Evolutionary conservation across 2,113 vertebrate species (phyloP).

Genomic region (Otis tarda): DNA sequence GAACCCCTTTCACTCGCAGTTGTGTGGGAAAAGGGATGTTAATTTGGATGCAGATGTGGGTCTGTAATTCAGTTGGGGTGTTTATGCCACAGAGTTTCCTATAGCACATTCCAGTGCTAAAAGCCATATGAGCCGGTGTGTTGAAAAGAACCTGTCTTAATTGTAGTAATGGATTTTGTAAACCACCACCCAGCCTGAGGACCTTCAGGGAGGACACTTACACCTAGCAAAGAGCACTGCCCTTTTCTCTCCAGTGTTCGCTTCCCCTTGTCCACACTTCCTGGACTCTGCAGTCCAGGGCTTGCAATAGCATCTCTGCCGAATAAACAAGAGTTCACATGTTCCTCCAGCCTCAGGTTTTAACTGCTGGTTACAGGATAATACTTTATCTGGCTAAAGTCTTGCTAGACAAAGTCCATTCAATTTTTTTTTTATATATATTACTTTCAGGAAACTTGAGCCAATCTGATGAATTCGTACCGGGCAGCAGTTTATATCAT

Average conservation of each 20-base stretch:
- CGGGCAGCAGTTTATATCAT: neutral
- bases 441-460: neutral
- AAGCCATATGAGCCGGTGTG: accelerated
- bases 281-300: neutral
- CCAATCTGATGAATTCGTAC: neutral
- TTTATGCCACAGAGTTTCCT: neutral
- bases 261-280: neutral
- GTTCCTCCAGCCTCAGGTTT: neutral
- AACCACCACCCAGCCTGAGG: neutral
- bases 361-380: neutral
- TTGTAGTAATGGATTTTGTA: neutral
- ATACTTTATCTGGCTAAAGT: neutral
- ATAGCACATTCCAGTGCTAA: neutral
- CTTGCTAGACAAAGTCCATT: neutral
- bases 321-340: accelerated
- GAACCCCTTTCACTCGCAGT: neutral
- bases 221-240: neutral
- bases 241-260: neutral
- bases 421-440: neutral
- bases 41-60: neutral
- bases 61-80: neutral
- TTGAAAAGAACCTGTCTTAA: neutral
- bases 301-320: neutral
- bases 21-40: neutral
- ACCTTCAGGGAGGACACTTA: neutral